These are phyloP conservation scores for Gymnoscopelus braueri DNA, from an alignment of 2,797 vertebrate genomes.

Conservation along the genomic window DNA sequence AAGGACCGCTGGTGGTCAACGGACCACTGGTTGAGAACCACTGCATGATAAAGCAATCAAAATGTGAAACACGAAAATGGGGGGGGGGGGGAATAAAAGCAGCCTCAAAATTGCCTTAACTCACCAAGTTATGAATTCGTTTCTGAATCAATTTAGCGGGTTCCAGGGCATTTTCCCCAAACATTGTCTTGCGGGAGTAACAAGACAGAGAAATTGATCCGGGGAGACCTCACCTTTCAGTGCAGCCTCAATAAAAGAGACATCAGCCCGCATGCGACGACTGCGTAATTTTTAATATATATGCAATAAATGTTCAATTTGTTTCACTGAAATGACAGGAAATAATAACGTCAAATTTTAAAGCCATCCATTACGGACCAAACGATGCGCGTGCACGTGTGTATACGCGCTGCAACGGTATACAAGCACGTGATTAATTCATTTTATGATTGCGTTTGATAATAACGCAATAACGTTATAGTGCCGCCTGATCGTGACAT, in stretches of 20 bases:
- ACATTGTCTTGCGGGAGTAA: conserved; percentile 87
- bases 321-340: conserved; percentile 99
- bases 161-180: conserved; percentile 86
- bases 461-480: conserved; percentile 95
- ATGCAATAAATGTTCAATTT: conserved; percentile 99
- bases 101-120: conserved; percentile 76
- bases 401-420: conserved; percentile 82
- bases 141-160: conserved; percentile 88
- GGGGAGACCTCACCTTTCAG: conserved; percentile 94
- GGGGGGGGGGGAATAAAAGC: conserved; percentile 17
- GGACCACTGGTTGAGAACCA: too few relatives aligned
- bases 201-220: conserved; percentile 86
- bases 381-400: conserved; percentile 86
- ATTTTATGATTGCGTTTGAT: conserved; percentile 94
- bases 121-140: conserved; percentile 85
- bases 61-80: conserved; percentile 55
- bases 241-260: conserved; percentile 95
- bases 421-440: conserved; percentile 92
- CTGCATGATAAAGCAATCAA: conserved; percentile 49
- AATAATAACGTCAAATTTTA: conserved; percentile 99
- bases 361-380: conserved; percentile 95
- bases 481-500: conserved; percentile 86
- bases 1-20: too few relatives aligned
- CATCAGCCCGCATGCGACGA: conserved; percentile 89
- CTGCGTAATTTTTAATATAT: conserved; percentile 99